Evolutionary conservation across 2,888 invertebrate genomes (phyloP), one percentile per base, ranked within the genome.

Genomic region (Sarcophaga caerulescens): DNA sequence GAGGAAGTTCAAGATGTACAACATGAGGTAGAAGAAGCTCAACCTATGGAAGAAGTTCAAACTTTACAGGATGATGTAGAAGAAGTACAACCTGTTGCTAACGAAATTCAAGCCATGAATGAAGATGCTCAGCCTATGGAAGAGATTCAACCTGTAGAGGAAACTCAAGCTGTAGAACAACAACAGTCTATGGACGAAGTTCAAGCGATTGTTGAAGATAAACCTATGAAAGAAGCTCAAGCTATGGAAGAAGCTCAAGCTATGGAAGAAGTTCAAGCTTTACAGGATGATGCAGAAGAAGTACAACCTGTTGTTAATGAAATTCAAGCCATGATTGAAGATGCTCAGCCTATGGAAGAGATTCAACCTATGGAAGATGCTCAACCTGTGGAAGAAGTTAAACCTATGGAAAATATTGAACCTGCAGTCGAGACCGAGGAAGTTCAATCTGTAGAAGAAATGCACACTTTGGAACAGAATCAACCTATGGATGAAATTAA

Each of bases 121-220:
- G 35, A 45, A 4, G 63, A 62, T 25, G 52, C 21, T 47, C 35
- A 59, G 63, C 17, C 4, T 44, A 14, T 65, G 19, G 73, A 79
- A 52, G 80, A 73, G 19, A 4, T 17, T 57, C 35, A 80, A 71
- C 11, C 10, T 23, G 35, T 11, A 0, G 68, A 62, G 25, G 44
- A 82, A 6, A 10, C 44, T 19, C 57, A 47, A 17, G 68, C 59
- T 69, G n/a, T 68, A 59, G 70, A 68, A 25, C 60, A 79, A 70
- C 14, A 47, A 6, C 21, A 52, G 65, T 12, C 14, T 21, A 8
- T 45, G 57, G 57, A 68, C 17, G 71, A 71, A 23, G 59, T 5
- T 62, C 45, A 52, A 19, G 8, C 68, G 11, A 19, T 47, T 21
- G 47, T n/a, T 11, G 68, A 68, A 68, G 11, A 8, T n/a, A 5